phyloP scores from a whole-genome alignment of 1,140 invertebrate species.

The Dinoponera quadriceps region DNA sequence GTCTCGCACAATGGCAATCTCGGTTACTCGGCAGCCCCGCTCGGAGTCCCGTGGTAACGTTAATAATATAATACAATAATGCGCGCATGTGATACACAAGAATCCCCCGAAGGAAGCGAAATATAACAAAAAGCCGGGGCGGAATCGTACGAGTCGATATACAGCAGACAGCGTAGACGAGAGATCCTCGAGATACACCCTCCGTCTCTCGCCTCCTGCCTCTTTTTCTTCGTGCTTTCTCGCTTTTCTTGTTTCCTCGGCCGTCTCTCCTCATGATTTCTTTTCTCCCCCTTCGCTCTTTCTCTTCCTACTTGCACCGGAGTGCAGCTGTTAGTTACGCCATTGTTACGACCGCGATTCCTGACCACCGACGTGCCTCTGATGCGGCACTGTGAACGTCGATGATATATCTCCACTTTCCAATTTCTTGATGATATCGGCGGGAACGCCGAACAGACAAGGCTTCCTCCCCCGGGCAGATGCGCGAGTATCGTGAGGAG shows the following conservation, averaged over 20 bases:
- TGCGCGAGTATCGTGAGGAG: neutral
- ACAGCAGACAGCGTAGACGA: no score
- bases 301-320: neutral
- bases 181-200: no score
- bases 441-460: neutral
- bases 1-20: neutral
- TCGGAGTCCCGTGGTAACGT: neutral
- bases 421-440: constrained; percentile 6
- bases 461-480: neutral
- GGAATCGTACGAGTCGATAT: no score
- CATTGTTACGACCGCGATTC: neutral
- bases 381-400: neutral
- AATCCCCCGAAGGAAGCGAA: neutral
- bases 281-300: neutral
- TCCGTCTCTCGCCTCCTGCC: no score
- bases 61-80: constrained; percentile 1
- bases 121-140: constrained; percentile 8
- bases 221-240: no score
- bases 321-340: constrained; percentile 1
- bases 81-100: no score
- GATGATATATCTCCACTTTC: neutral
- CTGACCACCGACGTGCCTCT: neutral
- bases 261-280: no score
- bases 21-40: constrained; percentile 9
- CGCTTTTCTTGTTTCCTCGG: neutral